Evolutionary conservation across 2,113 vertebrate genomes (phyloP), one percentile per base, ranked within the genome.

Genomic region (Bubo scandiacus): DNA sequence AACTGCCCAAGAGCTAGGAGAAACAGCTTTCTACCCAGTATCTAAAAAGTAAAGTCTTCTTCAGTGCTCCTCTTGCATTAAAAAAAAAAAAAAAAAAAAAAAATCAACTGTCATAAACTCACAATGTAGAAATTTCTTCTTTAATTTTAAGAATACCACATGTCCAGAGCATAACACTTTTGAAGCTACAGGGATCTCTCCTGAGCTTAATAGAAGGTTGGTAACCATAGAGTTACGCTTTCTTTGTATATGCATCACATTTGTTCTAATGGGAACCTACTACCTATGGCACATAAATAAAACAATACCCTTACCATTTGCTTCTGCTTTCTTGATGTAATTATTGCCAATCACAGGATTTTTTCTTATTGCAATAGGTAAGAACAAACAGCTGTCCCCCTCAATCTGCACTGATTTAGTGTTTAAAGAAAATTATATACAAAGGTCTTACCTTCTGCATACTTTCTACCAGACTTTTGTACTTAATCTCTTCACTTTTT

Each of bases 381-480:
- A 73, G 30, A 57, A 81, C 81, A 81, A 65, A 0, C 20, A 75
- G 36, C 15, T 62, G 36, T 32, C 18, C 10, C 34, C 4, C 30
- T 70, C 15, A 66, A 17, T 26, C 36, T 32, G 19, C 91, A 81
- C 42, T 38, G 54, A 77, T 55, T 45, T 29, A 83, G 5, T 13
- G 6, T 34, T 47, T 51, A 58, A 84, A 84, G 5, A 81, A 80
- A 77, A 55, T 23, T 0, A 59, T 17, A 63, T 11, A 61, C 10
- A 66, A 59, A 36, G 40, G 25, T 26, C 57, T 67, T 98, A 99
- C 99, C 98, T 99, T 99, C 49, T 98, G 95, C 99, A 99, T 99
- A 82, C 45, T 98, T 97, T 99, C 99, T 32, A 99, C 88, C 29
- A 99, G 95, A 67, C 99, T 98, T 57, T 98, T 97, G 34, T 96